A percentile compares a stretch with the other conserved stretches of the same genome.
These are phyloP conservation scores for Sebastes paucispinis DNA, from an alignment of 2,797 vertebrate genomes.

Conservation along the genomic window DNA sequence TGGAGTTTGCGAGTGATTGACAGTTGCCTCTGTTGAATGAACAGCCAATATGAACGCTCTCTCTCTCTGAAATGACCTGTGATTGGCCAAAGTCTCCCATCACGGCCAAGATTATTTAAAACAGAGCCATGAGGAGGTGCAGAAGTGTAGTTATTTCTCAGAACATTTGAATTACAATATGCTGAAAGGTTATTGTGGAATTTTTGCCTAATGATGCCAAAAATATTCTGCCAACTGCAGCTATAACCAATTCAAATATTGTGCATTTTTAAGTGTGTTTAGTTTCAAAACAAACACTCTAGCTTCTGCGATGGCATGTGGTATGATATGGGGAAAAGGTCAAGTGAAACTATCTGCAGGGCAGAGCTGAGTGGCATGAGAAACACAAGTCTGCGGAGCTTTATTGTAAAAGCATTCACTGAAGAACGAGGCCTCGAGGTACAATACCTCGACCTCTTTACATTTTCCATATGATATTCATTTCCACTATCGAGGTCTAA, in stretches of 20 bases:
- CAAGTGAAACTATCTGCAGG: slow-evolving; percentile 31
- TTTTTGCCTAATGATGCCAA: too few species aligned
- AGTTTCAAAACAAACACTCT: not conserved
- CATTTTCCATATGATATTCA: slow-evolving; percentile 38
- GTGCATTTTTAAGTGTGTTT: not conserved
- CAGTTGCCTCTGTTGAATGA: too few species aligned
- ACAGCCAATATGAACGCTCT: not conserved
- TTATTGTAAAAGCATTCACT: slow-evolving; percentile 21
- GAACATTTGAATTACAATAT: too few species aligned
- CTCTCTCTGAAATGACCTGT: too few species aligned
- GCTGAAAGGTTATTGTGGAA: too few species aligned
- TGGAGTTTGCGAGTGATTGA: too few species aligned
- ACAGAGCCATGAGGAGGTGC: too few species aligned
- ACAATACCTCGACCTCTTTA: not conserved
- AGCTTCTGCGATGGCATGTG: not conserved
- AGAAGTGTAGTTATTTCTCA: too few species aligned
- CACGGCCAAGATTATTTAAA: too few species aligned
- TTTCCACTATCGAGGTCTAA: slow-evolving; percentile 18
- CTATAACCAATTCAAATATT: not conserved
- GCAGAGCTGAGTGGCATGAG: slow-evolving; percentile 29
- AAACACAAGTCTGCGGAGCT: slow-evolving; percentile 32
- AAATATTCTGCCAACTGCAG: too few species aligned
- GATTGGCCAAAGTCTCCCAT: too few species aligned
- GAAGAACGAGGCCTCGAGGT: slow-evolving; percentile 18
- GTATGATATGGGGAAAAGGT: slow-evolving; percentile 15